These are phyloP conservation scores for Bergia sp. DNA, from an alignment of 92 coral and sea anemone genomes.

Conservation along the genomic window DNA sequence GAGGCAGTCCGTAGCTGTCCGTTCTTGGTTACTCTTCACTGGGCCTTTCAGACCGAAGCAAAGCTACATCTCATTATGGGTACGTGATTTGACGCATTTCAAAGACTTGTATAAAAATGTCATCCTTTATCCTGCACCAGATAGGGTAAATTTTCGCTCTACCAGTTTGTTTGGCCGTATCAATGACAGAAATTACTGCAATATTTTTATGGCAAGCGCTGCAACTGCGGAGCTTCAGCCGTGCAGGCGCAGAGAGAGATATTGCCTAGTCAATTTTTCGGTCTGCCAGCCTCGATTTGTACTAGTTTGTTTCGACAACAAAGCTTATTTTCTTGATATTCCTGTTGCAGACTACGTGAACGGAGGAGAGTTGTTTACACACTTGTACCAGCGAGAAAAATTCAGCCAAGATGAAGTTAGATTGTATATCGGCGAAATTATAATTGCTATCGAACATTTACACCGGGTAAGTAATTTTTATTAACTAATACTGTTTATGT, in stretches of 20 bases:
- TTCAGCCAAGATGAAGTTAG: conserved; percentile 96
- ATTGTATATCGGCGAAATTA: conserved; percentile 92
- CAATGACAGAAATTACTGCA: conserved; percentile 5
- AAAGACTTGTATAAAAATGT: not conserved
- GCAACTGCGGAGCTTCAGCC: conserved; percentile 44
- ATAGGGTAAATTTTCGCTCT: not conserved
- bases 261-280: conserved; percentile 24
- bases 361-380: conserved; percentile 97
- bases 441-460: conserved; percentile 93
- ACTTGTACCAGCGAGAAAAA: conserved; percentile 93
- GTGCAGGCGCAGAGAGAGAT: not conserved
- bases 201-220: conserved; percentile 1
- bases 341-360: conserved; percentile 86
- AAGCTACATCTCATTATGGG: conserved; percentile 98
- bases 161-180: not conserved
- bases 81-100: conserved; percentile 42
- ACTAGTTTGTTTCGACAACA: not conserved
- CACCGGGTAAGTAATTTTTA: conserved; percentile 74
- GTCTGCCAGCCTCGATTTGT: conserved; percentile 22
- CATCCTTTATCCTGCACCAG: not conserved
- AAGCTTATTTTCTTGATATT: conserved; percentile 10
- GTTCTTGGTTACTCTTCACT: conserved; percentile 94
- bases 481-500: conserved; percentile 20
- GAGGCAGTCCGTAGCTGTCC: conserved; percentile 99
- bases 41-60: conserved; percentile 99